Base-by-base conservation (phyloP, 2,888 invertebrate genomes). In the Metalampra italica region DNA sequence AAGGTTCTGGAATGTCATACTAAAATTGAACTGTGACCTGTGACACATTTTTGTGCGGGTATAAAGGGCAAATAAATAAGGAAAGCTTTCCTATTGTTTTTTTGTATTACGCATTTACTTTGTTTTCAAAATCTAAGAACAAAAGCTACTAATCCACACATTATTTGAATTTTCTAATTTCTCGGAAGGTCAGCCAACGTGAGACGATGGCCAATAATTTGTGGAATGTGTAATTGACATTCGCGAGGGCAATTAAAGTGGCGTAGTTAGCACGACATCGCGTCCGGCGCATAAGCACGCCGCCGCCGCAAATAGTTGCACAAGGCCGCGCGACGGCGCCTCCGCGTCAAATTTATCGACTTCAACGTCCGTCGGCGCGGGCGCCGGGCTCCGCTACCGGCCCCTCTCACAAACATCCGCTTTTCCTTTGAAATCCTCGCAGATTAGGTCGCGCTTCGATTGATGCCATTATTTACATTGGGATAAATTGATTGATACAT, bases 231-330 rank as follows among this genome's bases (percentile, higher is more conserved):
- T 72, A 75, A 79, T 76, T 78, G 81, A 78, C 78, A 78, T 78
- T 78, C 71, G 62, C 66, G 68, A 60, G 59, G 63, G 76, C 78
- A 79, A 82, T 85, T 82, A 82, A 80, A 81, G 72, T 70, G 52
- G 60, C 63, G 55, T 53, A 52, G 54, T 54, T 29, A 29, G 40
- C 34, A 38, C 51, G 54, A 57, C 59, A 56, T 56, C 60, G 59
- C 53, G 61, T 66, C 54, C 62, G 63, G 57, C 66, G 64, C 59
- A 56, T 64, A 52, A 57, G 62, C 71, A 78, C 66, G 71, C 73
- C 75, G n/a, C n/a, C 66, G 71, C 22, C 22, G 71, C 78, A 80
- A 84, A 86, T 85, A 86, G 79, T 78, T 78, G 70, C 62, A 70
- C 86, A 80, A 87, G 86, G 88, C 73, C 83, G 65, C 66, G 65